Percentiles rank a stretch among this genome's conserved stretches.
phyloP scores from a whole-genome alignment of 1,140 invertebrate species.

The Sminthurinus signatus region DNA sequence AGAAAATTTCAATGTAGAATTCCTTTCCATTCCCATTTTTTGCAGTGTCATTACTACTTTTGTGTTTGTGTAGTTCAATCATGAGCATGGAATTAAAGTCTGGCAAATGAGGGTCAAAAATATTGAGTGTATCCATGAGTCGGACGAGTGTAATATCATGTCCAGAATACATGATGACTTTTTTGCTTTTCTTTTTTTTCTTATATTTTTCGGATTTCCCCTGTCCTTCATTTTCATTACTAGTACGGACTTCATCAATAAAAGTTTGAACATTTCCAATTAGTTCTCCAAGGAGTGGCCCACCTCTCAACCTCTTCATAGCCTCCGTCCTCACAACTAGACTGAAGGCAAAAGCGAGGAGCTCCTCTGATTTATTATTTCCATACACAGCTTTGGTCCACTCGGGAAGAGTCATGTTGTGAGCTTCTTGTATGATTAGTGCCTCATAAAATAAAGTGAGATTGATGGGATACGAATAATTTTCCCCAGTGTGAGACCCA shows the following conservation, averaged over 20 bases:
- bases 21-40: too few relatives aligned
- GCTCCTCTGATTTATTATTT: not conserved
- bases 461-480: constrained; percentile 1
- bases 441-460: constrained; percentile 9
- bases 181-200: constrained; percentile 13
- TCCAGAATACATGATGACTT: constrained; percentile 44
- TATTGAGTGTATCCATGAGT: constrained; percentile 45
- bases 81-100: constrained; percentile 11
- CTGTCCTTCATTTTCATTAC: too few relatives aligned
- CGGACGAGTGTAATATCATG: constrained; percentile 49
- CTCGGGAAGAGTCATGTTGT: constrained; percentile 61
- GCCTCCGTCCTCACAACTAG: constrained; percentile 57
- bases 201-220: too few relatives aligned
- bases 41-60: too few relatives aligned
- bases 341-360: constrained; percentile 47
- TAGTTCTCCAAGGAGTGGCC: constrained; percentile 47
- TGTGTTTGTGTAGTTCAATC: constrained; percentile 20
- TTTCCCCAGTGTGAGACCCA: not conserved
- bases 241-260: too few relatives aligned
- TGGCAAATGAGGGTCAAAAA: constrained; percentile 45
- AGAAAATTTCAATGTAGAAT: too few relatives aligned
- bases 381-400: constrained; percentile 60
- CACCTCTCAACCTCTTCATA: constrained; percentile 64
- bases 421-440: constrained; percentile 45
- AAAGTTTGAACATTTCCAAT: constrained; percentile 35